Evolutionary conservation across 1,140 invertebrate genomes (phyloP), one percentile per base, ranked within the genome.

Genomic region (Ceratina japonica): DNA sequence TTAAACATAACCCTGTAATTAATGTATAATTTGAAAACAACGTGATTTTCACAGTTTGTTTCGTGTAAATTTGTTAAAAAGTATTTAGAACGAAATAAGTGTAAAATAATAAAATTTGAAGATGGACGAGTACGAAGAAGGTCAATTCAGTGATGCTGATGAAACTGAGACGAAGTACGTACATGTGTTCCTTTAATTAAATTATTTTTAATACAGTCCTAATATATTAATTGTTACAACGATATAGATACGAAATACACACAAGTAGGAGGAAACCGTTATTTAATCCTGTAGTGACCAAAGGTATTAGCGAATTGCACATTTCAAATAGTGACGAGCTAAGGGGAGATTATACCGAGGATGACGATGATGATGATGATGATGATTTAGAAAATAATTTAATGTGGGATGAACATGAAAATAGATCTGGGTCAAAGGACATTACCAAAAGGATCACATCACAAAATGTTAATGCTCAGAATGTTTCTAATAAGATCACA

Each of bases 401-500:
- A 20, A 92, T 93, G 84, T 93, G 92, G 61, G 92, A 93, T 82
- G 92, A 93, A 27, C 88, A 93, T 82, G 93, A 94, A 73, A 92
- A 90, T 12, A 84, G 83, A 58, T 82, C 64, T 7, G 86, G 18
- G 16, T 22, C 24, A 68, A 80, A 54, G 16, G 27, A 83, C 56
- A 62, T 58, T 54, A 15, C 31, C 5, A 79, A 83, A 58, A 80
- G 76, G 18, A 72, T 31, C 31, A 62, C n/a, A 62, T 44, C 16
- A 13, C 66, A 88, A 70, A 88, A 37, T 71, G 58, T 70, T 61
- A 94, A 94, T 87, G 79, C 83, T 65, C 95, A 96, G 90, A 91
- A 89, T 61, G 86, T 92, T 18, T 94, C 94, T n/a, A 95, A 93
- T 49, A 96, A 95, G 92, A 80, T 96, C 16, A 93, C 90, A n/a